Conservation (phyloP, 2,888 invertebrate genomes). For the Quadroppia sp. region DNA sequence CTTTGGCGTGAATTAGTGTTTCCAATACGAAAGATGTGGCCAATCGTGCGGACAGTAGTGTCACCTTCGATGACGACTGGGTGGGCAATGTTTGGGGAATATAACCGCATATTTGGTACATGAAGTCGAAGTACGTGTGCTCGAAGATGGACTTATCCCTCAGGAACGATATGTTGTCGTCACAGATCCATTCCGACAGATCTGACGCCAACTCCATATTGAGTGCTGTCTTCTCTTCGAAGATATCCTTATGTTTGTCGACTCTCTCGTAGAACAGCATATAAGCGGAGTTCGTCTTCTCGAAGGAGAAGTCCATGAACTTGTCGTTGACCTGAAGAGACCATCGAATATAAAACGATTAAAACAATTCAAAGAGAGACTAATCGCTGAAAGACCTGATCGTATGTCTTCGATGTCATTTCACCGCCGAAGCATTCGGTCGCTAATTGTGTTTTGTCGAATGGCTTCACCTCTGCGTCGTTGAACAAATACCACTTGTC, state of each 20-base stretch:
- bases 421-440: constrained; percentile 96
- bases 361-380: not conserved
- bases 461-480: constrained; percentile 88
- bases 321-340: constrained; percentile 85
- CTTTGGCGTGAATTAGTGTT: constrained; percentile 93
- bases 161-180: constrained; percentile 90
- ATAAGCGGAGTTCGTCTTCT: constrained; percentile 95
- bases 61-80: constrained; percentile 59
- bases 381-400: constrained; percentile 52
- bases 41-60: constrained; percentile 77
- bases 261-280: constrained; percentile 89
- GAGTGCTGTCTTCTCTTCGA: not conserved
- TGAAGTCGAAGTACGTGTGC: constrained; percentile 90
- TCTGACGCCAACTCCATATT: constrained; percentile 66
- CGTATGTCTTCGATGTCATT: constrained; percentile 97
- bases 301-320: constrained; percentile 95
- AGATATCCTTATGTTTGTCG: constrained; percentile 19
- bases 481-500: constrained; percentile 73
- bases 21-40: constrained; percentile 93
- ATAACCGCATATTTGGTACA: constrained; percentile 93
- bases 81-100: constrained; percentile 77
- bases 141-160: constrained; percentile 94
- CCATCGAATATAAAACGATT: not conserved
- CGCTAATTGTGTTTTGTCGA: constrained; percentile 89
- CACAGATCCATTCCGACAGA: constrained; percentile 93